Conservation (phyloP, 2,888 invertebrate species). For the Drosophila paranaensis region DNA sequence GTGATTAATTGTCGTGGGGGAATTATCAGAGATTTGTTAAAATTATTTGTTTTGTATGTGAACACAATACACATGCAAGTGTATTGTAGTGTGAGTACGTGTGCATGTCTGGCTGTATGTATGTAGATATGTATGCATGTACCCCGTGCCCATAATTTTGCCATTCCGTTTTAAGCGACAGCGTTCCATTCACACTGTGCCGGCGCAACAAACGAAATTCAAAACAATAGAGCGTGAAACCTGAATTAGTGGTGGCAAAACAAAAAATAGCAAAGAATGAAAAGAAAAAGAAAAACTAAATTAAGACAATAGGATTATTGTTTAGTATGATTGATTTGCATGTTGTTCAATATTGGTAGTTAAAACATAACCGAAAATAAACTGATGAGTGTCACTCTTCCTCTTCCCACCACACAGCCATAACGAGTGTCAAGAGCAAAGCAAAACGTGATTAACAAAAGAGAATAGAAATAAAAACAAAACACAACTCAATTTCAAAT, state of each 20-base stretch:
- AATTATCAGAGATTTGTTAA: slow-evolving; percentile 34
- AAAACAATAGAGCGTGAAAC: slow-evolving; percentile 58
- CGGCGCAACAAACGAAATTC: slow-evolving; percentile 41
- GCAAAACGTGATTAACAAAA: slow-evolving; percentile 43
- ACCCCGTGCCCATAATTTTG: slow-evolving; percentile 42
- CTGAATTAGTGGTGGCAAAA: slow-evolving; percentile 51
- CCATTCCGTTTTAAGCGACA: slow-evolving; percentile 41
- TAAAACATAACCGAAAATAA: slow-evolving; percentile 36
- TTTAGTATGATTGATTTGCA: slow-evolving; percentile 19
- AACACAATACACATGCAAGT: slow-evolving; percentile 22
- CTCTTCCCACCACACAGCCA: slow-evolving; percentile 39
- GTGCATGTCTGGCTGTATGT: slow-evolving; percentile 23
- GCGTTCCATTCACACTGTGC: slow-evolving; percentile 43
- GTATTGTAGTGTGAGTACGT: neutral
- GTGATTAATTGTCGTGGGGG: slow-evolving; percentile 40
- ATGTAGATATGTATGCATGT: slow-evolving; percentile 16
- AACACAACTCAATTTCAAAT: slow-evolving; percentile 32
- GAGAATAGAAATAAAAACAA: slow-evolving; percentile 54
- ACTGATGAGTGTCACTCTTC: slow-evolving; percentile 29
- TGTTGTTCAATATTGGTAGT: neutral
- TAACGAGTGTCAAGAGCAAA: slow-evolving; percentile 45
- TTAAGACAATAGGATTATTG: slow-evolving; percentile 30
- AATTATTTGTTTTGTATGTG: slow-evolving; percentile 65
- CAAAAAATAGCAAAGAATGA: slow-evolving; percentile 13
- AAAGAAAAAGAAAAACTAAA: slow-evolving; percentile 18